phyloP scores from a whole-genome alignment of 2,888 invertebrate species.

The Achlya flavicornis region DNA sequence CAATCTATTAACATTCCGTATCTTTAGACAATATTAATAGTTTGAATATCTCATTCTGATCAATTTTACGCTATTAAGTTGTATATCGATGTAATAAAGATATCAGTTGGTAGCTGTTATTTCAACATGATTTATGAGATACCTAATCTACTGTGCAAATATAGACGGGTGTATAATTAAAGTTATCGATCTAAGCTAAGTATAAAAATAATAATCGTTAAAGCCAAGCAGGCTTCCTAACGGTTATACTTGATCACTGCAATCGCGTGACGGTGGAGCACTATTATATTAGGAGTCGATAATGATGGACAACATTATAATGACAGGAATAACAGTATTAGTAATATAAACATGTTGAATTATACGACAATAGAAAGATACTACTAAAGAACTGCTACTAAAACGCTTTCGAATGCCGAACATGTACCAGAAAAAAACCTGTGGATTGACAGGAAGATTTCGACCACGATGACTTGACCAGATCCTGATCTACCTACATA shows the following conservation, averaged over 20 bases:
- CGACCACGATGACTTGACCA: no score
- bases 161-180: constrained; percentile 47
- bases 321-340: no score
- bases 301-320: background rate
- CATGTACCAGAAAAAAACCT: no score
- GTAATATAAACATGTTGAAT: no score
- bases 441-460: no score
- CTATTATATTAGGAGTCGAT: background rate
- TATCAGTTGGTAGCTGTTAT: constrained; percentile 66
- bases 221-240: background rate
- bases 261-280: background rate
- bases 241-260: background rate
- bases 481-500: no score
- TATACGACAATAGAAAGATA: no score
- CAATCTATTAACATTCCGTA: constrained; percentile 34
- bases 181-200: background rate
- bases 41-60: constrained; percentile 38
- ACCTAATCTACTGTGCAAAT: constrained; percentile 42
- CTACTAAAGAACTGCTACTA: no score
- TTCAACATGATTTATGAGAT: constrained; percentile 64
- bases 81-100: constrained; percentile 70
- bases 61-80: constrained; percentile 50
- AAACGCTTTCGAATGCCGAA: no score
- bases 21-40: constrained; percentile 30
- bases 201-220: constrained; percentile 3